These are phyloP conservation scores for Prionchulus punctatus DNA, from an alignment of 2,888 invertebrate species.

Conservation along the genomic window DNA sequence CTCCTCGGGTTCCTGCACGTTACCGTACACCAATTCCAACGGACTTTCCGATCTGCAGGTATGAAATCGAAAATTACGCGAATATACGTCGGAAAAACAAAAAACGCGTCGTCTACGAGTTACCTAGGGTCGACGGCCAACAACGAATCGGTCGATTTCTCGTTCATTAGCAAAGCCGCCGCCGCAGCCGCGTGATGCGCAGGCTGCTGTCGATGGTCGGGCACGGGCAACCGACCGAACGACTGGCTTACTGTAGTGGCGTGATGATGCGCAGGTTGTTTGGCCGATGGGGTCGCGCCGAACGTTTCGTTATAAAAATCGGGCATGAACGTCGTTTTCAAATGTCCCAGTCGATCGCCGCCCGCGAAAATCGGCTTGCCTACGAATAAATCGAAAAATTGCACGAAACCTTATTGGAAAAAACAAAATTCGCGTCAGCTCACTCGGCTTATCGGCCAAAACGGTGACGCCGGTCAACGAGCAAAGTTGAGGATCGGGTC, in stretches of 20 bases:
- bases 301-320: constrained; percentile 9
- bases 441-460: constrained; percentile 5
- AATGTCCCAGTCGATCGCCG: not conserved
- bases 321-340: constrained; percentile 9
- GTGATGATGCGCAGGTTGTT: not conserved
- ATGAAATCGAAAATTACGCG: not conserved
- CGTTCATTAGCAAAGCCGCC: too few relatives aligned
- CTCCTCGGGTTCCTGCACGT: not conserved
- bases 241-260: too few relatives aligned
- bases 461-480: not conserved
- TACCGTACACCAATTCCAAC: not conserved
- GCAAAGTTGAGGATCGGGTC: not conserved
- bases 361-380: constrained; percentile 1
- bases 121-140: too few relatives aligned
- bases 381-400: not conserved
- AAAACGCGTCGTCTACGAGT: too few relatives aligned
- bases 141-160: too few relatives aligned
- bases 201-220: too few relatives aligned
- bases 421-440: too few relatives aligned
- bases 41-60: not conserved
- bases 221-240: too few relatives aligned
- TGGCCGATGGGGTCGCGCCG: not conserved
- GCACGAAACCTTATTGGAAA: not conserved
- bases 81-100: too few relatives aligned
- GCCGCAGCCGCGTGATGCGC: too few relatives aligned